Evolutionary conservation across 64 coral and sea anemone genomes (phyloP), one percentile per base, ranked within the genome.

Genomic region (Dendrophyllia cribrosa): DNA sequence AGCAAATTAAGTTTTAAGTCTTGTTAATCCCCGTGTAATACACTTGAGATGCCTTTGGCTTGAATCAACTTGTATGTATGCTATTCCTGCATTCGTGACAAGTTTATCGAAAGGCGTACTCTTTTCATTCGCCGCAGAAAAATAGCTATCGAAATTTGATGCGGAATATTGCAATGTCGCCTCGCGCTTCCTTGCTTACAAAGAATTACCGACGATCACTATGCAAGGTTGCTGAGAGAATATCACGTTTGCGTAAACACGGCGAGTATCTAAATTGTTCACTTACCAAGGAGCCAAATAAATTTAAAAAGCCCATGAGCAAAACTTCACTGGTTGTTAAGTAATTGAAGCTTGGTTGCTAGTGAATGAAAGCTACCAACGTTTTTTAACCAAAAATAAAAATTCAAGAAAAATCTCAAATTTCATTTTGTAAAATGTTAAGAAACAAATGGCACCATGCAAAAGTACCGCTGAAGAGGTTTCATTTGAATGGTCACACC

Each of bases 211-310:
- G 58, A 45, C 26, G 59, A 81, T 49, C 22, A 22, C 23, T 62
- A 67, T 50, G 80, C 61, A 50, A 7, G 62, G 61, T 84, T 68
- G 62, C 80, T 8, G 80, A 49, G 80, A 21, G 44, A 45, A 51
- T 20, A 45, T 64, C 34, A n/a, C 22, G 80, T 84, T 84, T 84
- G 15, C 16, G 7, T 62, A 59, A 59, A 59, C 51, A 75, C 49
- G 17, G 20, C 17, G 43, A 16, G 13, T 53, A 8, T 14, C 1
- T 44, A 82, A 82, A 60, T 59, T 67, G 60, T 63, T 23, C 45
- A 61, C 46, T 20, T 73, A 73, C 43, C 14, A 75, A 20, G 72
- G 47, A 75, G 16, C 16, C 13, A 49, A 13, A 47, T 9, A 51
- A 84, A 50, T 81, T 13, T 34, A 83, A 62, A 66, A n/a, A 56